Base-by-base conservation (phyloP, 2,888 invertebrate genomes). In the Liposcelis brunnea region DNA sequence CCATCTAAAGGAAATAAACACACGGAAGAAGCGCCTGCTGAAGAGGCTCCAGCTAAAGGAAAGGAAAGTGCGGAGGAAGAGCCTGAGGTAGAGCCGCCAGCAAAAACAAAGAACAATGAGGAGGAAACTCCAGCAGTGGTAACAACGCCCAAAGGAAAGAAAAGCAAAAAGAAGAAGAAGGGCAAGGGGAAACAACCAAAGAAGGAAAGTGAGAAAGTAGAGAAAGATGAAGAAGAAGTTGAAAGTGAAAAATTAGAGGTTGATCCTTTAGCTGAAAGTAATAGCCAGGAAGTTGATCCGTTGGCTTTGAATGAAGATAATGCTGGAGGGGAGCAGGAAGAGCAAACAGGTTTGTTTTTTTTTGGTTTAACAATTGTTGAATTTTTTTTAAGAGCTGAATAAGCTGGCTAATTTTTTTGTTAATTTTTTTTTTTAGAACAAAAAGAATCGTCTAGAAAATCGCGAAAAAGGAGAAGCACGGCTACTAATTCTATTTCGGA, bases 141-240 rank as follows among this genome's bases (percentile, higher is more conserved):
- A n/a, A n/a, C n/a, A n/a, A 31, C 49, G 49, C 15, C 49, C 53
- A 48, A 53, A 63, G 55, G 15, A 54, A 55, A 8, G 65, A 35
- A 35, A 35, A 16, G 16, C 10, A 7, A 6, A 35, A 35, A 35
- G 7, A 35, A 35, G 35, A 35, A 35, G 33, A 49, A 65, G 15
- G 62, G 60, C 1, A 57, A 26, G 26, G 26, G 8, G 26, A 26
- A 26, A 8, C 56, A 42, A 55, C 58, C 4, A 59, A 61, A 8
- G 55, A 57, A 11, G 55, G 57, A 14, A 11, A 31, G 42, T 19
- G 36, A 45, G 63, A 55, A 42, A 19, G 53, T 56, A 12, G 57
- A 54, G 14, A 58, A 58, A 42, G 56, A 53, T 40, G 53, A 53
- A 11, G 58, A 58, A 2, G 61, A 61, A 8, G 61, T 61, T n/a